phyloP scores from a whole-genome alignment of 2,888 invertebrate genomes.

The Lacanobia wlatinum region DNA sequence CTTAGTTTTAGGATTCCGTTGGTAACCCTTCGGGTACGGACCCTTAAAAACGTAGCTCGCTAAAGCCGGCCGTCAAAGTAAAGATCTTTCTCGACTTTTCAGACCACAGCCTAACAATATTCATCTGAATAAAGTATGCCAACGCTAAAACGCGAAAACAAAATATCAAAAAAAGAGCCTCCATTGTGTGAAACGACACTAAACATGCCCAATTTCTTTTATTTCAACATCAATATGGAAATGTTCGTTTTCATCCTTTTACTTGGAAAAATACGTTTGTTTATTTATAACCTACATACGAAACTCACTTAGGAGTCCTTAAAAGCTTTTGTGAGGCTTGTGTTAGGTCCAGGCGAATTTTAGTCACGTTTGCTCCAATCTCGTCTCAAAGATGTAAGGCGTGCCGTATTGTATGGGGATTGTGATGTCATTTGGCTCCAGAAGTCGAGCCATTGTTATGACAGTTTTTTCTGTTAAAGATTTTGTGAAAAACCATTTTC shows the following conservation, averaged over 20 bases:
- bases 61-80: neutral
- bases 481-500: neutral
- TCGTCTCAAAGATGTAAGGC: slow-evolving; percentile 47
- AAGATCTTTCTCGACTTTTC: neutral
- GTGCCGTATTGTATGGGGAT: slow-evolving; percentile 38
- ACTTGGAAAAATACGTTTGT: slow-evolving; percentile 26
- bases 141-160: neutral
- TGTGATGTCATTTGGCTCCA: slow-evolving; percentile 33
- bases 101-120: neutral
- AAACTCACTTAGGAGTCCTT: slow-evolving; percentile 38
- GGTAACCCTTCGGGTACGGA: too few species aligned
- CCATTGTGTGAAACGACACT: slow-evolving; percentile 30
- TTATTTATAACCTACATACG: slow-evolving; percentile 28
- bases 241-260: slow-evolving; percentile 25
- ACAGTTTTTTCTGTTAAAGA: neutral
- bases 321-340: slow-evolving; percentile 37
- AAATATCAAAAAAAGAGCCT: slow-evolving; percentile 10
- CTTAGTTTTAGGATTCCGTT: too few species aligned
- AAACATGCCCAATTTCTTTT: slow-evolving; percentile 48
- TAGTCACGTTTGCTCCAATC: slow-evolving; percentile 55
- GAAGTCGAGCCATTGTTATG: slow-evolving; percentile 34
- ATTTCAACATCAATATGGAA: slow-evolving; percentile 43
- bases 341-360: slow-evolving; percentile 52
- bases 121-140: neutral
- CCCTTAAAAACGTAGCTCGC: too few species aligned